Evolutionary conservation across 2,797 vertebrate genomes (phyloP).

Genomic region (Pseudochromis fuscus): DNA sequence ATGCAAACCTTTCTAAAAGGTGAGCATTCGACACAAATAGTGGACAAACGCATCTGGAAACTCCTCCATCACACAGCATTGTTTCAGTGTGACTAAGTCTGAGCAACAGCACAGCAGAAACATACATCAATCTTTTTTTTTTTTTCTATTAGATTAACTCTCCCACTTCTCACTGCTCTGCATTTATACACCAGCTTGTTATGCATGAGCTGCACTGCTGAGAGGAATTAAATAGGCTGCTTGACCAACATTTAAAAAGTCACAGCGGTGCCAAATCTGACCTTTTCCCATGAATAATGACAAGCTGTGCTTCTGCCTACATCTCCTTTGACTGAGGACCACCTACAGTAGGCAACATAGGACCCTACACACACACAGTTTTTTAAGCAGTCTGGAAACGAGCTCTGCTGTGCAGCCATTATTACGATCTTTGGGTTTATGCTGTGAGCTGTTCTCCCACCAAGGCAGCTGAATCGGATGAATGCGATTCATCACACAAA

Average conservation of each 20-base stretch:
- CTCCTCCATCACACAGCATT: background rate
- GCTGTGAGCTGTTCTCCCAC: slow-evolving; percentile 33
- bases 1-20: background rate
- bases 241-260: slow-evolving; percentile 48
- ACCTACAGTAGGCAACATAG: slow-evolving; percentile 23
- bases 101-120: slow-evolving; percentile 8
- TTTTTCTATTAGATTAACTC: background rate
- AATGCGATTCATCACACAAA: slow-evolving; percentile 45
- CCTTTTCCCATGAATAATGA: slow-evolving; percentile 41
- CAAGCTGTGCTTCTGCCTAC: slow-evolving; percentile 27
- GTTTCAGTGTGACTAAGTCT: background rate
- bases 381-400: slow-evolving; percentile 31
- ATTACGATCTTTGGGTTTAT: slow-evolving; percentile 33
- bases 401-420: slow-evolving; percentile 17
- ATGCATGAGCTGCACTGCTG: slow-evolving; percentile 14
- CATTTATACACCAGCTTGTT: slow-evolving; percentile 18
- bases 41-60: background rate
- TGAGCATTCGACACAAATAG: background rate
- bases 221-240: slow-evolving; percentile 15
- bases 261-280: slow-evolving; percentile 31
- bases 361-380: slow-evolving; percentile 5
- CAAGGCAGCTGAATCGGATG: slow-evolving; percentile 22
- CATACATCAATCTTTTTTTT: background rate
- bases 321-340: slow-evolving; percentile 22
- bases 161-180: slow-evolving; percentile 8